These are phyloP conservation scores for Drosophila azteca DNA, from an alignment of 1,140 invertebrate species.

Conservation along the genomic window DNA sequence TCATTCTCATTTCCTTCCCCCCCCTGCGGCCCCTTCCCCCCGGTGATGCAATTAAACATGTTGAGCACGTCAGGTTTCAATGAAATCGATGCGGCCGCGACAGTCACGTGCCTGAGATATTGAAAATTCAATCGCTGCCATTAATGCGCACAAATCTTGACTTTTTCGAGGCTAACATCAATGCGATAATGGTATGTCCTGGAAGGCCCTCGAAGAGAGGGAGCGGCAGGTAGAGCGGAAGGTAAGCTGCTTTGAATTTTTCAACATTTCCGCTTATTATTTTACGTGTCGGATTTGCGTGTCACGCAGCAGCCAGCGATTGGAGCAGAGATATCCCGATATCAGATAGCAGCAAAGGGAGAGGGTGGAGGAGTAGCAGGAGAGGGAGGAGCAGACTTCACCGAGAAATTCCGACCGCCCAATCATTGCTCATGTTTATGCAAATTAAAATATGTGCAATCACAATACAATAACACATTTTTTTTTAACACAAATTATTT, in stretches of 20 bases:
- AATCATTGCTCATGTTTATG: slow-evolving; percentile 54
- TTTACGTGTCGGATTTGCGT: slow-evolving; percentile 76
- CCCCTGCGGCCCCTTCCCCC: neutral
- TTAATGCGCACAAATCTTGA: slow-evolving; percentile 80
- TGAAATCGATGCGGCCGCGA: slow-evolving; percentile 60
- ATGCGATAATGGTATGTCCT: slow-evolving; percentile 64
- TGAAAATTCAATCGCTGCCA: slow-evolving; percentile 77
- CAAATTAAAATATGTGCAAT: slow-evolving; percentile 73
- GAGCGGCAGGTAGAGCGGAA: slow-evolving; percentile 25
- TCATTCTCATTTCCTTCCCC: neutral
- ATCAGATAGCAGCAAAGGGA: slow-evolving; percentile 1
- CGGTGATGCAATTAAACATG: slow-evolving; percentile 68
- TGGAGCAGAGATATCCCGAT: slow-evolving; percentile 21
- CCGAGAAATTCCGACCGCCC: neutral
- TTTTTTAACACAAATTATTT: slow-evolving; percentile 65
- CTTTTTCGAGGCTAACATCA: slow-evolving; percentile 66
- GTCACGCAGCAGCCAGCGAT: slow-evolving; percentile 53
- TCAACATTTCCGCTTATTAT: slow-evolving; percentile 82
- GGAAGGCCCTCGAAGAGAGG: slow-evolving; percentile 15
- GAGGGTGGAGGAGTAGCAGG: too few relatives aligned
- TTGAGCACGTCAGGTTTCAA: slow-evolving; percentile 76
- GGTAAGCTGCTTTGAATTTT: slow-evolving; percentile 73
- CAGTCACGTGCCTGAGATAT: slow-evolving; percentile 78
- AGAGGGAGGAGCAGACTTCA: too few relatives aligned
- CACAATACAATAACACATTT: slow-evolving; percentile 53